Conservation (phyloP, 2,797 vertebrate genomes). For the Parauchenoglanis ngamensis region DNA sequence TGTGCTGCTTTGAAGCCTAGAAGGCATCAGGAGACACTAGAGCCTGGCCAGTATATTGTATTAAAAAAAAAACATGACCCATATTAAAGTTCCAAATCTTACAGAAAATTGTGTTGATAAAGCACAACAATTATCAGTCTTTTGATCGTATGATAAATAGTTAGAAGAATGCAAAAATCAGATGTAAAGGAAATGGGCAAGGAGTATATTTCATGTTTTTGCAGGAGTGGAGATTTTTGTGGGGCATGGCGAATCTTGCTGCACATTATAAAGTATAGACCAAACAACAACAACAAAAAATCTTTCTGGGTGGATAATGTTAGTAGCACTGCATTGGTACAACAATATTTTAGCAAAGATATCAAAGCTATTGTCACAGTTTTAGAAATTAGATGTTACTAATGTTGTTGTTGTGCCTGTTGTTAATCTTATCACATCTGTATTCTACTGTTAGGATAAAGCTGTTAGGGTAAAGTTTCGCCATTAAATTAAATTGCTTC, state of each 20-base stretch:
- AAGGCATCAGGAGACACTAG: neutral
- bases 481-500: neutral
- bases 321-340: neutral
- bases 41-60: neutral
- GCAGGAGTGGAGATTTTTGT: neutral
- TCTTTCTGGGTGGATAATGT: neutral
- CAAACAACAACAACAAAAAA: neutral
- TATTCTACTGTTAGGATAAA: neutral
- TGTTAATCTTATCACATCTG: neutral
- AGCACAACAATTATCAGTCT: neutral
- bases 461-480: neutral
- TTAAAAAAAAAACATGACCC: neutral
- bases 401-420: neutral
- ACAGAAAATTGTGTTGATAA: constrained; percentile 1
- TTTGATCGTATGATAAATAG: no score
- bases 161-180: neutral
- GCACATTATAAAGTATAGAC: neutral
- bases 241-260: neutral
- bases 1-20: constrained; percentile 18
- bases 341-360: neutral
- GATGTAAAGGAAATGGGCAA: neutral
- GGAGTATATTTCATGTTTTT: neutral
- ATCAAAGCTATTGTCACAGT: neutral
- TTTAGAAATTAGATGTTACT: neutral
- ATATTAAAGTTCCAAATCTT: neutral